Evolutionary conservation across 2,888 invertebrate species (phyloP).

Genomic region (Cerastis leucographa): DNA sequence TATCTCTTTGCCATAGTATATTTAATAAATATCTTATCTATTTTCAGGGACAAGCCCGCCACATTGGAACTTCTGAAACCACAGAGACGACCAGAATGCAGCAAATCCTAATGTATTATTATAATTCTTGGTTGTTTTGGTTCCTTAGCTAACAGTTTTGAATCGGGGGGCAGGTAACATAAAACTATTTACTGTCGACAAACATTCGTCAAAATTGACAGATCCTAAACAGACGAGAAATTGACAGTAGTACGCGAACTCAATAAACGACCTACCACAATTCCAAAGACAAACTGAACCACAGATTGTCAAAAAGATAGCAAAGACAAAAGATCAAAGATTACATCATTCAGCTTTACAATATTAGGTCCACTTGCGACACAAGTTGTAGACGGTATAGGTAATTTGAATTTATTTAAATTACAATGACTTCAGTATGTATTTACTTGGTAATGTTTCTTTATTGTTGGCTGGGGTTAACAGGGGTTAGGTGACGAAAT

Average conservation of each 20-base stretch:
- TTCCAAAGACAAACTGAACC: slow-evolving; percentile 54
- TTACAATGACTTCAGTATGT: slow-evolving; percentile 83
- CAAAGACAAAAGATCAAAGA: slow-evolving; percentile 67
- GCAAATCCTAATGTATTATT: background rate
- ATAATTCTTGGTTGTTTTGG: background rate
- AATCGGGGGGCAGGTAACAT: slow-evolving; percentile 37
- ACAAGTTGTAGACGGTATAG: slow-evolving; percentile 69
- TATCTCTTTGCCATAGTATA: background rate
- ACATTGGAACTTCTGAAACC: background rate
- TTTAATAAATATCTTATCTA: background rate
- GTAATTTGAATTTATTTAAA: slow-evolving; percentile 89
- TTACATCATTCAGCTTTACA: slow-evolving; percentile 74
- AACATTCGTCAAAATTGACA: slow-evolving; percentile 18
- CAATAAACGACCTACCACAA: slow-evolving; percentile 77
- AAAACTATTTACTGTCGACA: slow-evolving; percentile 6
- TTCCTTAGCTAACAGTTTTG: background rate
- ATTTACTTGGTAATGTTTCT: slow-evolving; percentile 86
- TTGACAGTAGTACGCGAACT: slow-evolving; percentile 71
- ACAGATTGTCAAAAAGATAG: slow-evolving; percentile 57
- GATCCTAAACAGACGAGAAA: slow-evolving; percentile 42
- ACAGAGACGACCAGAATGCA: background rate
- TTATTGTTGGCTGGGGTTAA: slow-evolving; percentile 82
- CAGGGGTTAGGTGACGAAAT: slow-evolving; percentile 85
- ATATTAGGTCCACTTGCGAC: slow-evolving; percentile 78
- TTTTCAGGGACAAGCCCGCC: background rate